These are phyloP conservation scores for Hycleus phaleratus DNA, from an alignment of 1,140 invertebrate species.

Conservation along the genomic window DNA sequence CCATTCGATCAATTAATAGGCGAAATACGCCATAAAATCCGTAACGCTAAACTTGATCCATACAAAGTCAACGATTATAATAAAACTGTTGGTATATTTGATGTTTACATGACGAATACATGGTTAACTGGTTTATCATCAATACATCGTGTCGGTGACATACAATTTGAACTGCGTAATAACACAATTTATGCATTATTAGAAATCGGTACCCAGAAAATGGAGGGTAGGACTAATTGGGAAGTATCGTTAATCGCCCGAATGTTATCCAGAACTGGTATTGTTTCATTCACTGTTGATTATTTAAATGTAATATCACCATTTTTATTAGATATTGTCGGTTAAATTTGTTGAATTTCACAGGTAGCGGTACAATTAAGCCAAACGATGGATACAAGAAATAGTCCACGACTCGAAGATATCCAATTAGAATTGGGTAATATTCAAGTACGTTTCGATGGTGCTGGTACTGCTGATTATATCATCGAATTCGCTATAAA, in stretches of 20 bases:
- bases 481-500: constrained; percentile 68
- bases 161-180: constrained; percentile 63
- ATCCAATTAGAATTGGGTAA: constrained; percentile 74
- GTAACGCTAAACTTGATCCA: constrained; percentile 63
- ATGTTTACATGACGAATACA: constrained; percentile 58
- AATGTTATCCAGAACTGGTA: constrained; percentile 59
- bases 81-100: constrained; percentile 59
- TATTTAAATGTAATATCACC: constrained; percentile 52
- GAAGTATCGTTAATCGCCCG: constrained; percentile 60
- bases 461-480: constrained; percentile 74
- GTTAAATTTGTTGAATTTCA: constrained; percentile 11
- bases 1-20: constrained; percentile 74
- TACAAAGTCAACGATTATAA: constrained; percentile 62
- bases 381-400: constrained; percentile 67
- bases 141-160: constrained; percentile 72
- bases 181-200: constrained; percentile 57
- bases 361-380: constrained; percentile 45
- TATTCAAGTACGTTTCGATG: constrained; percentile 67
- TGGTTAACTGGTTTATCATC: constrained; percentile 71
- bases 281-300: constrained; percentile 64
- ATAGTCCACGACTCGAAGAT: constrained; percentile 60
- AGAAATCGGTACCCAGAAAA: constrained; percentile 68
- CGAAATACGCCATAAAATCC: constrained; percentile 62
- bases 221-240: constrained; percentile 70
- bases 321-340: background rate